These are phyloP conservation scores for Adelges cooleyi DNA, from an alignment of 1,140 invertebrate species.

Conservation along the genomic window DNA sequence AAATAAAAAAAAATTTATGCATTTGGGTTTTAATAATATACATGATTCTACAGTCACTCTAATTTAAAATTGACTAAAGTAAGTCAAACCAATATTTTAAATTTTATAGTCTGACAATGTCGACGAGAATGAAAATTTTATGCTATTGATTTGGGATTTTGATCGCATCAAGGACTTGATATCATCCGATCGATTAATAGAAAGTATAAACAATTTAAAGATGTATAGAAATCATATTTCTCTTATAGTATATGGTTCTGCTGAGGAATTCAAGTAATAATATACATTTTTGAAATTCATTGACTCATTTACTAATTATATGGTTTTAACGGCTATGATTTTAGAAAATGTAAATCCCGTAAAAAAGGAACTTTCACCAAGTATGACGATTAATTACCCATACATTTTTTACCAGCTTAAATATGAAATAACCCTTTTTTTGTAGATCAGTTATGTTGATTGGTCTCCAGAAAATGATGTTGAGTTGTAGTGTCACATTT, in stretches of 20 bases:
- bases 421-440: no score
- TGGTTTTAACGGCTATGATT: no score
- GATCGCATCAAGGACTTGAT: background rate
- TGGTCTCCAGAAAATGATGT: constrained; percentile 6
- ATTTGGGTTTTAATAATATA: no score
- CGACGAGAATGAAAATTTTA: background rate
- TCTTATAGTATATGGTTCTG: background rate
- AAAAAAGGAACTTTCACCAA: no score
- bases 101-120: constrained; percentile 1
- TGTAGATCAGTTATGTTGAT: background rate
- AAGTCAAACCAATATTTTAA: background rate
- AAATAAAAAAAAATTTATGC: no score
- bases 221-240: background rate
- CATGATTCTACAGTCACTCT: no score
- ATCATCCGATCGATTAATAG: background rate
- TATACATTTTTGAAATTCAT: no score
- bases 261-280: constrained; percentile 18
- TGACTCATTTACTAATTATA: no score
- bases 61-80: background rate
- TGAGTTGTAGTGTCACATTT: constrained; percentile 4
- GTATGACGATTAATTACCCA: no score
- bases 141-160: constrained; percentile 15
- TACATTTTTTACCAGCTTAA: no score
- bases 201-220: constrained; percentile 6
- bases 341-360: no score